phyloP scores from a whole-genome alignment of 2,113 vertebrate genomes.

The Heteronetta atricapilla region DNA sequence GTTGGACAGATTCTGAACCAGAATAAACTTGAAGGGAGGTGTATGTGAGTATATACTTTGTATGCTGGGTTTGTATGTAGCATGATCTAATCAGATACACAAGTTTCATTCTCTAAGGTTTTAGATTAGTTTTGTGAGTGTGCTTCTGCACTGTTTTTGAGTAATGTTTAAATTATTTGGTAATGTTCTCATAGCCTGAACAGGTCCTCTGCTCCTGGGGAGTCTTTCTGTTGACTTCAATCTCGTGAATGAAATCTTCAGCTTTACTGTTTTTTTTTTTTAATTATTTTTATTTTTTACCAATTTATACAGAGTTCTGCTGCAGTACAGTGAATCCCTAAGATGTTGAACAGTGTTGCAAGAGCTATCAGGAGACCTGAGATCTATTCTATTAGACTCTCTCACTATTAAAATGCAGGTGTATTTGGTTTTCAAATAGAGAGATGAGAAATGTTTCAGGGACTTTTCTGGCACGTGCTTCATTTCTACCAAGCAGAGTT shows the following conservation, averaged over 20 bases:
- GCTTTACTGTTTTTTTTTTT: background rate
- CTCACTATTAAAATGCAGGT: background rate
- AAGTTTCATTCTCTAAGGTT: background rate
- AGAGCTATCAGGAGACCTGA: background rate
- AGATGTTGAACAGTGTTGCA: background rate
- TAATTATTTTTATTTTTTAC: no score
- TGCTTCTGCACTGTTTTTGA: background rate
- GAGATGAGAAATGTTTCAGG: conserved; percentile 38
- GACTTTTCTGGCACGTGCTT: background rate
- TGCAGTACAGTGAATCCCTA: background rate
- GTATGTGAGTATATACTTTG: background rate
- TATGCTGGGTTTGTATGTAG: background rate
- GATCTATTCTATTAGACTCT: background rate
- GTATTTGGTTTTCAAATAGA: background rate
- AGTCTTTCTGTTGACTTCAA: background rate
- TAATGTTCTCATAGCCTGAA: background rate
- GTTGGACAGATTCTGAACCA: background rate
- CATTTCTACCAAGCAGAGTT: background rate
- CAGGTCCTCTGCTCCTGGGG: background rate
- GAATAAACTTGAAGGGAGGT: background rate
- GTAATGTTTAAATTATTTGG: background rate
- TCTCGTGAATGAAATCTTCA: background rate
- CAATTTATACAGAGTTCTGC: background rate
- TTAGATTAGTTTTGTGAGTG: background rate
- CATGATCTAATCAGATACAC: background rate